A percentile compares a stretch with the other conserved stretches of the same genome.
These are phyloP conservation scores for Oncorhynchus kisutch DNA, from an alignment of 2,113 vertebrate genomes.

Conservation along the genomic window DNA sequence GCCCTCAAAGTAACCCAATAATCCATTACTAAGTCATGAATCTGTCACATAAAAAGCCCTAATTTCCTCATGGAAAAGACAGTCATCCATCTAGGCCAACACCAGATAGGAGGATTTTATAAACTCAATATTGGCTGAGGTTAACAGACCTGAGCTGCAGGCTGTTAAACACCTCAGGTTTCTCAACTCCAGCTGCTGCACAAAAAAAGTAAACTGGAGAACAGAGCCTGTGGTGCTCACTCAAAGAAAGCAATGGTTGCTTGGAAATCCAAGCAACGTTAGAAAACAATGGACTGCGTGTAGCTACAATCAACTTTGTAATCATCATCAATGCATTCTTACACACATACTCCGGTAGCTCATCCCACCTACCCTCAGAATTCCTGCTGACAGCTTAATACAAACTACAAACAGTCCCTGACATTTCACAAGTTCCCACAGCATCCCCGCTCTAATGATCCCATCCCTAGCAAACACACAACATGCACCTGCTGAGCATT, in stretches of 20 bases:
- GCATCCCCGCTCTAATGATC: slow-evolving; percentile 54
- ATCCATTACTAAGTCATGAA: slow-evolving; percentile 13
- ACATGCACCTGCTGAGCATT: slow-evolving; percentile 71
- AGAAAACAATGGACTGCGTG: not conserved
- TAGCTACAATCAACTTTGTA: too few species aligned
- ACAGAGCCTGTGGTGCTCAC: not conserved
- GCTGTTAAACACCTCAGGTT: slow-evolving; percentile 16
- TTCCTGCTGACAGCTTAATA: too few species aligned
- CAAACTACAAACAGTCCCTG: too few species aligned
- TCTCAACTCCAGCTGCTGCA: not conserved
- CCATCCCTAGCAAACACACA: slow-evolving; percentile 64
- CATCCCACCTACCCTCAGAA: too few species aligned
- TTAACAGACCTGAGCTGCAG: not conserved
- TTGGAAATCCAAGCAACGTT: not conserved
- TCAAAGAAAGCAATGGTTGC: not conserved
- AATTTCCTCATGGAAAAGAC: slow-evolving; percentile 11
- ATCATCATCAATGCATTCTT: too few species aligned
- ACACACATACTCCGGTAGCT: too few species aligned
- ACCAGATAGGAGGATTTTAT: slow-evolving; percentile 14
- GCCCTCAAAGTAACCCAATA: not conserved
- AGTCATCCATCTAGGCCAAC: not conserved
- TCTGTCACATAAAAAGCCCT: slow-evolving; percentile 18
- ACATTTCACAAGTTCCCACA: not conserved
- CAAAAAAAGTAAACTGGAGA: not conserved
- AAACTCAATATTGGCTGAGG: slow-evolving; percentile 5